phyloP scores from a whole-genome alignment of 2,888 invertebrate species.

The Stramonita haemastoma region DNA sequence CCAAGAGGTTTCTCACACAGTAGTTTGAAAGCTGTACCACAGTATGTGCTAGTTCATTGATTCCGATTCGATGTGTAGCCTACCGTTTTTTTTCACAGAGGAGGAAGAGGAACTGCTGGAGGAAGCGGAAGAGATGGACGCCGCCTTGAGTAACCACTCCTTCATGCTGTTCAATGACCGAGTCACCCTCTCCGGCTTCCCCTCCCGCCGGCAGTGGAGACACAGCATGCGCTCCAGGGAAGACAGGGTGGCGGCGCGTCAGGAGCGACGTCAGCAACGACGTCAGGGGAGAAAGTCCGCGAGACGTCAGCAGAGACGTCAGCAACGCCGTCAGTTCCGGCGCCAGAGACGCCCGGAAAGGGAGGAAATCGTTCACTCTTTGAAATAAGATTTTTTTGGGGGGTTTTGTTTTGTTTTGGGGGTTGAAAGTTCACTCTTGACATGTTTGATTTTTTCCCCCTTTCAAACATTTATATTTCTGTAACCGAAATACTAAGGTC shows the following conservation, averaged over 20 bases:
- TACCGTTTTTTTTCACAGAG: not conserved
- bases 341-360: not conserved
- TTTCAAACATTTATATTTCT: no score
- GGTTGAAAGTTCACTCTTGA: no score
- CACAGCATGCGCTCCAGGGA: not conserved
- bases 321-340: not conserved
- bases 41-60: no score
- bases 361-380: no score
- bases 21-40: no score
- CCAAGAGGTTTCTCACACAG: no score
- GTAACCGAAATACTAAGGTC: no score
- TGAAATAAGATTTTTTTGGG: no score
- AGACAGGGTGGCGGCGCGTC: not conserved
- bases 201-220: not conserved
- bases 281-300: not conserved
- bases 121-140: no score
- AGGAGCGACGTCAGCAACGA: not conserved
- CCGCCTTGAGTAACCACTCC: not conserved
- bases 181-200: not conserved
- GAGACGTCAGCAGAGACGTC: constrained; percentile 9
- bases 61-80: no score
- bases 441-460: no score
- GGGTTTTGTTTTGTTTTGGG: no score
- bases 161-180: not conserved
- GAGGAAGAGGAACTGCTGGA: not conserved